These are phyloP conservation scores for Mamestra configurata DNA, from an alignment of 1,140 invertebrate species.

Conservation along the genomic window DNA sequence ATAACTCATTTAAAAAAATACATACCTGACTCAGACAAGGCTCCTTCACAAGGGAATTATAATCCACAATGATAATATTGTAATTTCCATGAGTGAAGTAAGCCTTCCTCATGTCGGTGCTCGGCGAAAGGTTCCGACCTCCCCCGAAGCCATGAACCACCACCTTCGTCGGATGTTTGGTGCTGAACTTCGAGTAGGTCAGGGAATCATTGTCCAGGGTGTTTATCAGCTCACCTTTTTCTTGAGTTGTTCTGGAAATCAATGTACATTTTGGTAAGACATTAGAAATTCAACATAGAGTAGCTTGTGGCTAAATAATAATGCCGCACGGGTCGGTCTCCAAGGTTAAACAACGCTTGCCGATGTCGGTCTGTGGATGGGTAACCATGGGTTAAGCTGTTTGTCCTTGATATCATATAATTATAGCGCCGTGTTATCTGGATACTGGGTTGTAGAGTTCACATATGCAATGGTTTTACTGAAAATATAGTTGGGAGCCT, in stretches of 20 bases:
- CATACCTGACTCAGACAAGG: constrained; percentile 92
- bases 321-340: too few species aligned
- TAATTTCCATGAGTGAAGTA: constrained; percentile 94
- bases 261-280: background rate
- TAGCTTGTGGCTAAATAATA: too few species aligned
- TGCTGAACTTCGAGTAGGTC: constrained; percentile 92
- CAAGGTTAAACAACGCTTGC: too few species aligned
- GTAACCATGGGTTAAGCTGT: too few species aligned
- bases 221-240: constrained; percentile 91
- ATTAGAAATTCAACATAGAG: background rate
- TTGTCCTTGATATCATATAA: too few species aligned
- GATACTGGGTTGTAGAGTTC: too few species aligned
- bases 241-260: constrained; percentile 91
- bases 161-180: constrained; percentile 92
- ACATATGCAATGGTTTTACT: too few species aligned
- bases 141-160: constrained; percentile 95
- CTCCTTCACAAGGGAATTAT: constrained; percentile 93
- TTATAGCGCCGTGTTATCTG: too few species aligned
- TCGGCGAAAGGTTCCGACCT: constrained; percentile 92
- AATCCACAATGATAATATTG: constrained; percentile 96
- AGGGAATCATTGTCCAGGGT: constrained; percentile 91
- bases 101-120: constrained; percentile 94
- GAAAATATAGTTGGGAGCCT: too few species aligned
- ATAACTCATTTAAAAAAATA: constrained; percentile 20
- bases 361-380: too few species aligned